Evolutionary conservation across 1,140 invertebrate genomes (phyloP).

Genomic region (Hestina assimilis): DNA sequence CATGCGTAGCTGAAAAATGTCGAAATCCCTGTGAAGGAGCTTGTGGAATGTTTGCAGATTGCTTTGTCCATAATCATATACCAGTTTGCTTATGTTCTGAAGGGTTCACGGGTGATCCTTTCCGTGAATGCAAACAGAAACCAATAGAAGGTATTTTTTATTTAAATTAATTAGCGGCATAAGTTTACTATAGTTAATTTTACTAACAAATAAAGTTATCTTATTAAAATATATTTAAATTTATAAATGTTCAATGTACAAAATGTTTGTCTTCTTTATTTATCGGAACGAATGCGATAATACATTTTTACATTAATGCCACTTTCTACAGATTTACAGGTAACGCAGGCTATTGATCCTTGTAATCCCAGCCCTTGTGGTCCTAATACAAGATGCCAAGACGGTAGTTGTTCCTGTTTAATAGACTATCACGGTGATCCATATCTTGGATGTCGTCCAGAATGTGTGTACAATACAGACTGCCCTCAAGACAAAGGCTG

Average conservation of each 20-base stretch:
- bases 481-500: conserved; percentile 87
- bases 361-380: conserved; percentile 81
- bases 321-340: neutral
- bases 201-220: too few relatives aligned
- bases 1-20: conserved; percentile 89
- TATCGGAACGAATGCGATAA: too few relatives aligned
- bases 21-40: conserved; percentile 89
- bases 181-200: too few relatives aligned
- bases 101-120: conserved; percentile 87
- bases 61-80: conserved; percentile 87
- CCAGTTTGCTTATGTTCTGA: conserved; percentile 86
- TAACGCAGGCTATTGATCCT: conserved; percentile 48
- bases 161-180: too few relatives aligned
- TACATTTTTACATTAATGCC: too few relatives aligned
- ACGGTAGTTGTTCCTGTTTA: conserved; percentile 81
- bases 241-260: neutral
- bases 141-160: conserved; percentile 22
- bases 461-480: conserved; percentile 91
- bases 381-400: conserved; percentile 78
- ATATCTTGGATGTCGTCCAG: conserved; percentile 86
- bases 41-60: conserved; percentile 88
- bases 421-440: conserved; percentile 83
- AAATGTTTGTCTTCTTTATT: too few relatives aligned
- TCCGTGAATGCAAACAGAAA: conserved; percentile 77
- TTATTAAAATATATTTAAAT: neutral